Conservation (phyloP, 1,140 invertebrate species). For the Ladona fulva region DNA sequence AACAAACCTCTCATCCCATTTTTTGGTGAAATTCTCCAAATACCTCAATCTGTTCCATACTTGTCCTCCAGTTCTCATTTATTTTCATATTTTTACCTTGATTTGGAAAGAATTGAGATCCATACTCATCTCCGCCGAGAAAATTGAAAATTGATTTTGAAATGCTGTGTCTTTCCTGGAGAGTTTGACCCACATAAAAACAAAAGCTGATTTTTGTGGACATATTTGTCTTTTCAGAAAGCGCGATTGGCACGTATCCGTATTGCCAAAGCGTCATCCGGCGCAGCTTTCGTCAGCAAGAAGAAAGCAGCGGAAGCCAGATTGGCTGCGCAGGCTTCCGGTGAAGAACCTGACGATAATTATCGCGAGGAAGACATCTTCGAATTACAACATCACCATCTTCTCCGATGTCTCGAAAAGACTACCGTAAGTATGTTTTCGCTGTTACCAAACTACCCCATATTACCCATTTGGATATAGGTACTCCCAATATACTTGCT, state of each 20-base stretch:
- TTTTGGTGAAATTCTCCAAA: too few relatives aligned
- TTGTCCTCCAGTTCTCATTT: too few relatives aligned
- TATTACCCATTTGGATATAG: neutral
- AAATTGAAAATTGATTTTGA: too few relatives aligned
- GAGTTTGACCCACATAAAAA: neutral
- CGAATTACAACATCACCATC: constrained; percentile 97
- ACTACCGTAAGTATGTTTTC: constrained; percentile 75
- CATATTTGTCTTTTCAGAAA: constrained; percentile 67
- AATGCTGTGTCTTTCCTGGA: too few relatives aligned
- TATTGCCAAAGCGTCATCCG: constrained; percentile 96
- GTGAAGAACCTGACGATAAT: constrained; percentile 77
- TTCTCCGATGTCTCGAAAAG: constrained; percentile 93
- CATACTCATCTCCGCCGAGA: too few relatives aligned
- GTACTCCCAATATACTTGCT: too few relatives aligned
- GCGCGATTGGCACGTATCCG: constrained; percentile 92
- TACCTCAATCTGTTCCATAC: too few relatives aligned
- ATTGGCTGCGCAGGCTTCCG: constrained; percentile 81
- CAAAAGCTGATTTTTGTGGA: neutral
- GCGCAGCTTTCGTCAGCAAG: constrained; percentile 96
- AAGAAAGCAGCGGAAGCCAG: constrained; percentile 98
- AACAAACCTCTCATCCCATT: too few relatives aligned
- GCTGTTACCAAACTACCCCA: neutral
- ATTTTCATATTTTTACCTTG: too few relatives aligned
- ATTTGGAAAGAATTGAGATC: too few relatives aligned
- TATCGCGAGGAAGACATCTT: constrained; percentile 94